phyloP scores from a whole-genome alignment of 2,888 invertebrate genomes.

The Cerceris ruficornis region DNA sequence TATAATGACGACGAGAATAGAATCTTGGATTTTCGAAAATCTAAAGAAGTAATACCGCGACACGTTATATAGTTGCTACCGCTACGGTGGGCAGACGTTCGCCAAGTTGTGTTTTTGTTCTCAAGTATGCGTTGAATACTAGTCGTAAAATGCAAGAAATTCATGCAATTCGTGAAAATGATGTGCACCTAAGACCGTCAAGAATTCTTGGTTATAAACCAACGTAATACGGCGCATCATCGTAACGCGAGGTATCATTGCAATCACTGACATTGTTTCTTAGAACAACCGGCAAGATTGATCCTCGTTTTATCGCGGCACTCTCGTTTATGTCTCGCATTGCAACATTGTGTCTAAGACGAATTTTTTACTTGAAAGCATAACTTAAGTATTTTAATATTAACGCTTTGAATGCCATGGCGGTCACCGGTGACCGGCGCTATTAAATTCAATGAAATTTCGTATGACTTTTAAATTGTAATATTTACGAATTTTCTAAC shows the following conservation, averaged over 20 bases:
- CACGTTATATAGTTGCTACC: no score
- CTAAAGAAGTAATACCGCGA: no score
- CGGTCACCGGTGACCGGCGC: no score
- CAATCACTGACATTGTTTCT: conserved; percentile 10
- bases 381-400: no score
- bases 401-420: no score
- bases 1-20: no score
- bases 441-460: no score
- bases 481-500: no score
- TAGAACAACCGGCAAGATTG: conserved; percentile 15
- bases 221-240: conserved; percentile 25
- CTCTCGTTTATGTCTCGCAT: conserved; percentile 1
- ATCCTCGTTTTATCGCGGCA: conserved; percentile 10
- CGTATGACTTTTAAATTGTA: no score
- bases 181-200: background rate
- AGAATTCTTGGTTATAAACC: conserved; percentile 19
- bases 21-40: no score
- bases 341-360: background rate
- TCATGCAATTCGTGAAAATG: background rate
- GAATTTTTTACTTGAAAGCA: no score
- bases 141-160: conserved; percentile 8
- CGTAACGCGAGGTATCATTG: conserved; percentile 5
- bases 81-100: no score
- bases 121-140: background rate
- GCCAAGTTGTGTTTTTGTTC: background rate